Evolutionary conservation across 2,797 vertebrate genomes (phyloP).

Genomic region (Fistularia commersonii): DNA sequence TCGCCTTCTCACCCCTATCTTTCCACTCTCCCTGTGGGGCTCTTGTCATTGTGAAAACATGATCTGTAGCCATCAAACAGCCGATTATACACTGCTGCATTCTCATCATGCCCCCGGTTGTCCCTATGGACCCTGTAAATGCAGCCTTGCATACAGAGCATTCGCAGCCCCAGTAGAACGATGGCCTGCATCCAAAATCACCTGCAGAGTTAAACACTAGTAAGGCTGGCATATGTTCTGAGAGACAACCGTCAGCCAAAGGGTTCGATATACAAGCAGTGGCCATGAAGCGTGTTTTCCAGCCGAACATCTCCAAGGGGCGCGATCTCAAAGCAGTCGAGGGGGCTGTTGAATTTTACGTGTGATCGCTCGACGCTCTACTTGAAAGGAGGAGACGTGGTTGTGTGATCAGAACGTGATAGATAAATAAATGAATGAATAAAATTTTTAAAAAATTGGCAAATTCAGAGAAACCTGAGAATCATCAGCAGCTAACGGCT

Average conservation of each 20-base stretch:
- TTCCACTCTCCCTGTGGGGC: conserved; percentile 52
- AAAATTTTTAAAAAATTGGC: neutral
- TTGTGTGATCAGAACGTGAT: conserved; percentile 25
- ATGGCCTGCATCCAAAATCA: conserved; percentile 46
- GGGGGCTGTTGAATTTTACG: neutral
- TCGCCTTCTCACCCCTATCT: conserved; percentile 24
- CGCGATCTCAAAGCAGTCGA: conserved; percentile 3
- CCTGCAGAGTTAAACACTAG: conserved; percentile 19
- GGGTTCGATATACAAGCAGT: conserved; percentile 2
- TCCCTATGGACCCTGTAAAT: conserved; percentile 46
- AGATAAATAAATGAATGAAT: no score
- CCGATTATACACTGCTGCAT: conserved; percentile 71
- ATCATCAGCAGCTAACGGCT: conserved; percentile 30
- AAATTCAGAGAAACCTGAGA: conserved; percentile 12
- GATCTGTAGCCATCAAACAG: conserved; percentile 72
- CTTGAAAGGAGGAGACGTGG: neutral
- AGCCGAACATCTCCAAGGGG: neutral
- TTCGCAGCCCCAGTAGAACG: conserved; percentile 33
- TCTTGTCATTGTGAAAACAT: conserved; percentile 74
- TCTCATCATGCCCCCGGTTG: conserved; percentile 61
- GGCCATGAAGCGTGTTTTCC: neutral
- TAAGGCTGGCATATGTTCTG: conserved; percentile 3
- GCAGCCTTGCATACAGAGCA: conserved; percentile 51
- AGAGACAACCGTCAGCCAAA: conserved; percentile 2
- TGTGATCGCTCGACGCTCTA: no score